Conservation (phyloP, 1,140 invertebrate species). For the Caerostris extrusa region DNA sequence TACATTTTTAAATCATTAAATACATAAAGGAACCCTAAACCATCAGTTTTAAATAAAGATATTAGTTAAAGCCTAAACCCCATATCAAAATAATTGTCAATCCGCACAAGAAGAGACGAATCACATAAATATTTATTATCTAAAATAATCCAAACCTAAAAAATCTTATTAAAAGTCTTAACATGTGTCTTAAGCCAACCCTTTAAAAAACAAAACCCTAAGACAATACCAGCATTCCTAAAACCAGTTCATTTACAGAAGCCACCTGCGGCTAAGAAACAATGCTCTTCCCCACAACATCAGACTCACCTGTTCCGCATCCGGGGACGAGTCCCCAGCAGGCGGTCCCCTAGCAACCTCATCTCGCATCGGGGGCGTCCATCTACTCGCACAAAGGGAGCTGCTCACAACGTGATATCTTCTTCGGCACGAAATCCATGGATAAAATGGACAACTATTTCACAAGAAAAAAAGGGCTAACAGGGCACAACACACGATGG, state of each 20-base stretch:
- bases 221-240: background rate
- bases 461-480: background rate
- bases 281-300: background rate
- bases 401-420: background rate
- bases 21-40: too few species aligned
- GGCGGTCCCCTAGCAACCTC: background rate
- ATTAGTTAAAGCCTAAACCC: too few species aligned
- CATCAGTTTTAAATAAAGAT: too few species aligned
- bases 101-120: too few species aligned
- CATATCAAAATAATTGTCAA: too few species aligned
- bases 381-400: background rate
- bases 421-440: background rate
- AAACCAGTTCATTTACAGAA: background rate
- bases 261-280: background rate
- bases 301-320: constrained; percentile 50
- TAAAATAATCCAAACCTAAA: background rate
- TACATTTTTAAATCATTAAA: too few species aligned
- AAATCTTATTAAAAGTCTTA: background rate
- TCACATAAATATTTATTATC: too few species aligned
- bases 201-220: background rate
- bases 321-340: background rate
- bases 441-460: background rate
- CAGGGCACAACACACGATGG: background rate
- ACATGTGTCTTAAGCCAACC: background rate
- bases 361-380: constrained; percentile 31